phyloP scores from a whole-genome alignment of 2,113 vertebrate genomes.

The Muscicapa adusta region DNA sequence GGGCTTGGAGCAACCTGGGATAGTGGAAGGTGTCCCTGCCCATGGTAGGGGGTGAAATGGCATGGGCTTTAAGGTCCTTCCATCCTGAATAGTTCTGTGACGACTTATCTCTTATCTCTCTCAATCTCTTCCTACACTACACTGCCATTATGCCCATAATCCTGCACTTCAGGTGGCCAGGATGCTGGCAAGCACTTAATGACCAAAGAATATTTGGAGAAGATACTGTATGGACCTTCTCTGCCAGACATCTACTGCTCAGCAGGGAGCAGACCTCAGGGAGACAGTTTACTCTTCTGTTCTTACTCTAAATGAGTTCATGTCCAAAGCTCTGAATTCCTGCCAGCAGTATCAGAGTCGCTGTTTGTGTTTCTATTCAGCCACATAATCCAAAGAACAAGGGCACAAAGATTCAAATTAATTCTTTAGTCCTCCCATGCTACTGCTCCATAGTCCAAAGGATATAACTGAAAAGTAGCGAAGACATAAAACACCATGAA shows the following conservation, averaged over 20 bases:
- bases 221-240: not conserved
- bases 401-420: constrained; percentile 21
- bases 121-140: not conserved
- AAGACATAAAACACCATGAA: not conserved
- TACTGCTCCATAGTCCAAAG: not conserved
- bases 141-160: not conserved
- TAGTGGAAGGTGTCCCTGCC: not conserved
- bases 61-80: not conserved
- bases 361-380: constrained; percentile 32
- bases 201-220: not conserved
- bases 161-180: not conserved
- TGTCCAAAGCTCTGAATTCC: constrained; percentile 26
- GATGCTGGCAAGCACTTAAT: not conserved
- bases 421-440: constrained; percentile 2
- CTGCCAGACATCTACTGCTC: constrained; percentile 6
- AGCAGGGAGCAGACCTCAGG: constrained; percentile 31
- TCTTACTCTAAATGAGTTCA: constrained; percentile 50
- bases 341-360: constrained; percentile 43
- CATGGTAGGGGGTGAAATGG: not conserved
- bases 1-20: not conserved
- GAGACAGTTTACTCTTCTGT: constrained; percentile 38
- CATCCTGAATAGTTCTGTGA: accelerated
- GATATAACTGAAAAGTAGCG: not conserved
- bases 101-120: not conserved
- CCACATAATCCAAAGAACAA: constrained; percentile 16